Evolutionary conservation across 2,797 vertebrate genomes (phyloP), one percentile per base, ranked within the genome.

Genomic region (Micrastur ruficollis): DNA sequence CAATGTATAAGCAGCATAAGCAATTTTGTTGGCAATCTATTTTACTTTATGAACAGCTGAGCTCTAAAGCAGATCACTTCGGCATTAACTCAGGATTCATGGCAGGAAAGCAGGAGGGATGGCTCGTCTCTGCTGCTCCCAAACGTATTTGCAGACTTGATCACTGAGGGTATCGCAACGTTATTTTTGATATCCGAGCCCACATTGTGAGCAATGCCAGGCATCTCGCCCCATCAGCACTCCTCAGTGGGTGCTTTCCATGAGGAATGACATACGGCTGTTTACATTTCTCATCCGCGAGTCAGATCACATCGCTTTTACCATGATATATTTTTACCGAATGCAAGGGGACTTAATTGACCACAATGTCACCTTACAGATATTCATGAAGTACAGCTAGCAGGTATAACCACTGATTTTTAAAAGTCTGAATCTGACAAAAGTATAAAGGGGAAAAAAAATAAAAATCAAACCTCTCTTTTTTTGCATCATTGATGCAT

Each of bases 11-110:
- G 93, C 72, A 81, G 68, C 3, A 93, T 67, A 87, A 87, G 49
- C 89, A 96, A 96, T 95, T 95, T 80, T 58, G 89, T n/a, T 6
- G 38, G 88, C 87, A 97, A 84, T 94, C 36, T 84, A 93, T 95
- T 94, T 93, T 7, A 80, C 29, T 90, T 95, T 46, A 55, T 11
- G 50, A 88, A 34, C 47, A 93, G 91, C 70, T 78, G 88, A 36
- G 81, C 92, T 63, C 89, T 50, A 13, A 66, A 55, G 47, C 32
- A 32, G 46, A 86, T 59, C 32, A 2, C 78, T 73, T 42, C 22
- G 19, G 66, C 34, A 6, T 11, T 21, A 62, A 90, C 96, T 89
- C 38, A n/a, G 95, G 84, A 44, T 47, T 62, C 25, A 21, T 6
- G 32, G 67, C 42, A 50, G 52, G 66, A 68, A 18, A 67, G 21